A percentile compares a stretch with the other conserved stretches of the same genome.
Evolutionary conservation across 2,113 vertebrate species (phyloP).

Genomic region (Arothron firmamentum): DNA sequence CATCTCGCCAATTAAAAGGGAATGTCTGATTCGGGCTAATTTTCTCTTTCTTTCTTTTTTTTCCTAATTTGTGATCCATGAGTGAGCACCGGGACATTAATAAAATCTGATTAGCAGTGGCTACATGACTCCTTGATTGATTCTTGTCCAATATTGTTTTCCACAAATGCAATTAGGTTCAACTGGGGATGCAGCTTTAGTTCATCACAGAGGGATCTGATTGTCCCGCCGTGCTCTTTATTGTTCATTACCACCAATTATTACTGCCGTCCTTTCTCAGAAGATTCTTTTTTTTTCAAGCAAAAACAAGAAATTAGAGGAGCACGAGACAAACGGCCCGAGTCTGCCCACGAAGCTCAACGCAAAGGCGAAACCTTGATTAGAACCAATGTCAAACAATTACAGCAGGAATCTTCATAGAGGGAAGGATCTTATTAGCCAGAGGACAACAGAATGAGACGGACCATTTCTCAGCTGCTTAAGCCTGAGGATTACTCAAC

Average conservation of each 20-base stretch:
- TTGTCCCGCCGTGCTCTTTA: slow-evolving; percentile 10
- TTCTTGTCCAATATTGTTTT: slow-evolving; percentile 54
- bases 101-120: slow-evolving; percentile 48
- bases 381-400: slow-evolving; percentile 57
- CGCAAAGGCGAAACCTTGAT: slow-evolving; percentile 49
- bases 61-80: slow-evolving; percentile 53
- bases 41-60: slow-evolving; percentile 18
- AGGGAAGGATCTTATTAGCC: slow-evolving; percentile 61
- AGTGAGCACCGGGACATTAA: slow-evolving; percentile 60
- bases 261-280: slow-evolving; percentile 5
- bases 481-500: slow-evolving; percentile 61
- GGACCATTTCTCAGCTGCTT: slow-evolving; percentile 50
- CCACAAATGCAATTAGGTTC: slow-evolving; percentile 47
- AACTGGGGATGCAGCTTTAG: slow-evolving; percentile 18
- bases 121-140: slow-evolving; percentile 52
- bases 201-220: slow-evolving; percentile 19
- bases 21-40: slow-evolving; percentile 35
- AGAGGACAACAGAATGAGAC: slow-evolving; percentile 49
- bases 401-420: slow-evolving; percentile 52
- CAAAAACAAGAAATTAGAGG: background rate
- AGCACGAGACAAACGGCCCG: slow-evolving; percentile 17
- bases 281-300: slow-evolving; percentile 1
- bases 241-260: slow-evolving; percentile 16
- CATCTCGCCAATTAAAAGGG: slow-evolving; percentile 63
- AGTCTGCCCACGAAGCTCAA: slow-evolving; percentile 19